These are phyloP conservation scores for Elysia crispata DNA, from an alignment of 2,888 invertebrate genomes.

Conservation along the genomic window DNA sequence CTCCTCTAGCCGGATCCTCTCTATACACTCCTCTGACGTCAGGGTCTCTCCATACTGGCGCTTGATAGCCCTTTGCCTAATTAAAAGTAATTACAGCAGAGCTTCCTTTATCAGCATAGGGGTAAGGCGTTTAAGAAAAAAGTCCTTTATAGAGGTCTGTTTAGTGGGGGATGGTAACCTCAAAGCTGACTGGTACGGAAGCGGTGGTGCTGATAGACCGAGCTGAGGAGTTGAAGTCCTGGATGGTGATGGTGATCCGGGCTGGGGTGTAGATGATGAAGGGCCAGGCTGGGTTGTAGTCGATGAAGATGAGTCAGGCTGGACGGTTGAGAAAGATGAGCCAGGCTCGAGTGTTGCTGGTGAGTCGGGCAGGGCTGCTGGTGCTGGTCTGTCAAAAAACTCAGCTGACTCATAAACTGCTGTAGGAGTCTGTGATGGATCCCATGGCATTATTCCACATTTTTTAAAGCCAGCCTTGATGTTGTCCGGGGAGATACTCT, in stretches of 20 bases:
- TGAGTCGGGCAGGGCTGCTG: neutral
- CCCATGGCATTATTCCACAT: conserved; percentile 24
- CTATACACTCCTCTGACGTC: conserved; percentile 41
- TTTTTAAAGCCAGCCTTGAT: conserved; percentile 40
- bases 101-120: neutral
- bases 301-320: neutral
- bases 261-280: neutral
- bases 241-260: neutral
- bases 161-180: no score
- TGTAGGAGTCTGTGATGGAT: neutral
- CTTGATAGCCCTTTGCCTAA: neutral
- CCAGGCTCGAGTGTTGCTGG: neutral
- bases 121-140: no score
- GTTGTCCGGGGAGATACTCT: neutral
- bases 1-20: conserved; percentile 51
- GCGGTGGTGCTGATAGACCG: neutral
- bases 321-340: neutral
- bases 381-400: neutral
- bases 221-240: neutral
- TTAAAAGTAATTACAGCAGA: no score
- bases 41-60: conserved; percentile 26
- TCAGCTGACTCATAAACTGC: conserved; percentile 2
- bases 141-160: no score
- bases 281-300: neutral
- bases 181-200: no score